Evolutionary conservation across 1,140 invertebrate species (phyloP).

Genomic region (Zelostemma sp.): DNA sequence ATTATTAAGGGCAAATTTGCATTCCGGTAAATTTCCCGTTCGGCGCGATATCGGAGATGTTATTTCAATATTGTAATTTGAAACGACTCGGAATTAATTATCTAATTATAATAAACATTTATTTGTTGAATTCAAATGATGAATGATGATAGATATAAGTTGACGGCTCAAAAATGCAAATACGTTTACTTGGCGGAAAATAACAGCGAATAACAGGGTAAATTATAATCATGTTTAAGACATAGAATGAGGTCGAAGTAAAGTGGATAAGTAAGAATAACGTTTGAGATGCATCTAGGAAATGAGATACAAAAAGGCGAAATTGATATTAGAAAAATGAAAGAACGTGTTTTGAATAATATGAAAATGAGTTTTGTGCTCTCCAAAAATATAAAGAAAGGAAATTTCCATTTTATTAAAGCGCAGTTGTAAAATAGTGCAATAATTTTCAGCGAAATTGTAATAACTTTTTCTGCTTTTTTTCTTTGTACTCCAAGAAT

Average conservation of each 20-base stretch:
- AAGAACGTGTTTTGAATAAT: background rate
- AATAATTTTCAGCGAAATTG: too few species aligned
- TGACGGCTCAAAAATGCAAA: background rate
- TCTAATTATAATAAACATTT: too few species aligned
- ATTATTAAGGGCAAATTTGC: background rate
- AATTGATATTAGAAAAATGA: background rate
- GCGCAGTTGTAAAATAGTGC: too few species aligned
- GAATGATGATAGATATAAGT: background rate
- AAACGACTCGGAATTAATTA: background rate
- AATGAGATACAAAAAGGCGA: background rate
- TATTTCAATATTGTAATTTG: background rate
- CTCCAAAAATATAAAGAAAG: too few species aligned
- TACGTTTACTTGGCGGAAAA: too few species aligned
- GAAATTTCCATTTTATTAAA: too few species aligned
- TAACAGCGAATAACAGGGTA: too few species aligned
- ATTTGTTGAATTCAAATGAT: background rate
- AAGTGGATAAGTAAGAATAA: conserved; percentile 3
- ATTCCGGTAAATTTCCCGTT: background rate
- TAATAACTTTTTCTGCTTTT: too few species aligned
- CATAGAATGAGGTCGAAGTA: background rate
- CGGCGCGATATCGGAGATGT: background rate
- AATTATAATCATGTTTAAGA: background rate
- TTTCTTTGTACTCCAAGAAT: too few species aligned
- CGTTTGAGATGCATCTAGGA: background rate
- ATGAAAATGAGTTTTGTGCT: too few species aligned